Evolutionary conservation across 1,140 invertebrate genomes (phyloP), one percentile per base, ranked within the genome.

Genomic region (Rhopalosiphum maidis): DNA sequence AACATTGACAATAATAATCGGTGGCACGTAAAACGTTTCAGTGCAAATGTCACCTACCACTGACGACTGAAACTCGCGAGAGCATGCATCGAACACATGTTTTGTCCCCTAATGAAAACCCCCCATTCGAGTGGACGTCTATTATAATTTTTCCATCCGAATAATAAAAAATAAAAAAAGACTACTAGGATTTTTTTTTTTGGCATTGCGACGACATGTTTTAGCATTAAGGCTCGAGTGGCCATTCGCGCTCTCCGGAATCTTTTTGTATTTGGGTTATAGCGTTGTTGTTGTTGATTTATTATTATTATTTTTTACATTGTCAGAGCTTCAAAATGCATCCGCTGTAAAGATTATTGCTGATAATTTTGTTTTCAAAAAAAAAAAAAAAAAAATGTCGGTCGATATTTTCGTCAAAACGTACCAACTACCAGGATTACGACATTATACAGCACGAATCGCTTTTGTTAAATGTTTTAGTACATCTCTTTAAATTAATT

Each of bases 1-100:
- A 83, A 86, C 91, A 93, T 22, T 43, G 48, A 86, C 82, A 54
- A 93, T 86, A 15, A 77, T 77, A 41, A 93, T 93, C 68, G 25
- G 68, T 83, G 21, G n/a, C 35, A 55, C 35, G 43, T 68, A 86
- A 54, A 92, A 92, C 35, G 91, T 93, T 77, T 30, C 46, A 41
- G 82, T 86, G 91, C 91, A 93, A 93, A 93, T 93, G 91, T 93
- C 91, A 85, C 91, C 91, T 55, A n/a, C 91, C 25, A 85, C 82
- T 35, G 77, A 51, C 35, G 77, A 82, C 21, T 25, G 82, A 83
- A 77, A 85, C 9, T 43, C 82, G 43, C 46, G 77, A 18, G 91
- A 93, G 77, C 91, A 25, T 93, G 77, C 77, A 43, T 86, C 7
- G 82, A 93, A 93, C 91, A 93, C 91, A 93, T 93, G 91, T 93